phyloP scores from a whole-genome alignment of 1,140 invertebrate genomes.

The Cardiocondyla obscurior region DNA sequence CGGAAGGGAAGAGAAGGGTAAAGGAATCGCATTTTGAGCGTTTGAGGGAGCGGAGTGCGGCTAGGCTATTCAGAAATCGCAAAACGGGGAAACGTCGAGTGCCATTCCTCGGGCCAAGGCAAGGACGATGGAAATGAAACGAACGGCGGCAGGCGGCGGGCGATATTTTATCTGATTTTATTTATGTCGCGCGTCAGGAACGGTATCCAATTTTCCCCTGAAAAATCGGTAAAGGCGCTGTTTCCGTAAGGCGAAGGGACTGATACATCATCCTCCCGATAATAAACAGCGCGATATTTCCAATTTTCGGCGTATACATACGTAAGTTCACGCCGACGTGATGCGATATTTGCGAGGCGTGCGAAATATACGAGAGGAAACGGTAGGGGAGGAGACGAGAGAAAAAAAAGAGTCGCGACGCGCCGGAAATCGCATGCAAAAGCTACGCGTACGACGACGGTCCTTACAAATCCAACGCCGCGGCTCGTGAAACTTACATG shows the following conservation, averaged over 20 bases:
- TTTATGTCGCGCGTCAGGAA: slow-evolving; percentile 56
- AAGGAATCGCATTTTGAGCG: slow-evolving; percentile 18
- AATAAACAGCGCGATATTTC: slow-evolving; percentile 57
- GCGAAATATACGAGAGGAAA: slow-evolving; percentile 5
- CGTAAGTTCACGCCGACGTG: slow-evolving; percentile 42
- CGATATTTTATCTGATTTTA: slow-evolving; percentile 59
- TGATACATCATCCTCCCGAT: slow-evolving; percentile 53
- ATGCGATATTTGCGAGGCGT: slow-evolving; percentile 49
- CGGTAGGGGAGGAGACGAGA: not conserved
- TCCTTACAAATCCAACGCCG: slow-evolving; percentile 46
- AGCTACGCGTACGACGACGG: slow-evolving; percentile 34
- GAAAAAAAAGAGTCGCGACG: slow-evolving; percentile 3
- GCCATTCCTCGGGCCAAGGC: slow-evolving; percentile 20
- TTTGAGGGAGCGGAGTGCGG: not conserved
- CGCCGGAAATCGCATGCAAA: slow-evolving; percentile 32
- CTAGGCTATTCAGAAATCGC: slow-evolving; percentile 53
- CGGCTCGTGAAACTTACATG: slow-evolving; percentile 58
- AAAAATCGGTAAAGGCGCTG: slow-evolving; percentile 48
- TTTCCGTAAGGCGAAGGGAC: slow-evolving; percentile 42
- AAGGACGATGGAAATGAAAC: slow-evolving; percentile 47
- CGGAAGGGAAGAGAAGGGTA: not conserved
- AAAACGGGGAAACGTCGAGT: slow-evolving; percentile 53
- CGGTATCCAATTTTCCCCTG: slow-evolving; percentile 53
- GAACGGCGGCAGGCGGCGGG: slow-evolving; percentile 33
- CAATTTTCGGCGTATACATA: slow-evolving; percentile 54